A percentile compares a stretch with the other conserved stretches of the same genome.
Conservation (phyloP, 1,140 invertebrate species). For the Nephila pilipes region DNA sequence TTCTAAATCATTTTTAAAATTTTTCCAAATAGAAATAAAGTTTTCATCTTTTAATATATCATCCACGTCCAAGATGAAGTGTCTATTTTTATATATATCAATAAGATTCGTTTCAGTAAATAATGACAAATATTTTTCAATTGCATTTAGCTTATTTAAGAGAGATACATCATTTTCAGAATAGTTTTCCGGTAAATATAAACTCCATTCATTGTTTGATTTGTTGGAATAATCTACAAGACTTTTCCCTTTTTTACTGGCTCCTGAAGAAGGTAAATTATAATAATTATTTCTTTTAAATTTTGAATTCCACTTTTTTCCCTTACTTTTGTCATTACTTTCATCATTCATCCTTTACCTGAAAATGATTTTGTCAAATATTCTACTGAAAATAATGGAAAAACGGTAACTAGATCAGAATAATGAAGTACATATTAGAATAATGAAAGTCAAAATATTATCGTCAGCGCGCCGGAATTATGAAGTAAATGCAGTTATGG, state of each 20-base stretch:
- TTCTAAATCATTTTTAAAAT: conserved; percentile 86
- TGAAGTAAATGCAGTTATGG: not conserved
- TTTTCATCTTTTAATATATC: conserved; percentile 84
- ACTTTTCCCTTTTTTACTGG: not conserved
- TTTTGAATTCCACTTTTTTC: conserved; percentile 26
- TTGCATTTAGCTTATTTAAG: conserved; percentile 83
- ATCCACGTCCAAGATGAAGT: conserved; percentile 86
- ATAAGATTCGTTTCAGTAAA: conserved; percentile 83
- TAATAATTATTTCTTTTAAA: not conserved
- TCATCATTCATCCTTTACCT: not conserved
- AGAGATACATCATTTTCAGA: conserved; percentile 80
- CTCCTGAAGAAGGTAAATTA: not conserved
- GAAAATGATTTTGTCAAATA: not conserved
- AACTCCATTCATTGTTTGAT: conserved; percentile 85
- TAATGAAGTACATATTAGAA: too few relatives aligned
- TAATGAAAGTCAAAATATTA: not conserved
- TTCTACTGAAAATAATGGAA: too few relatives aligned
- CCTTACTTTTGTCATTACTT: not conserved
- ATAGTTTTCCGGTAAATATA: conserved; percentile 87
- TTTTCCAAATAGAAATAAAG: conserved; percentile 84
- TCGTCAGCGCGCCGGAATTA: not conserved
- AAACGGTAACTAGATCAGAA: too few relatives aligned
- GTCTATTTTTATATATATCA: conserved; percentile 85
- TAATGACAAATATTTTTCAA: conserved; percentile 84
- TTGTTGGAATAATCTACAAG: conserved; percentile 9